Evolutionary conservation across 1,140 invertebrate genomes (phyloP).

Genomic region (Lamellibrachia luymesi): DNA sequence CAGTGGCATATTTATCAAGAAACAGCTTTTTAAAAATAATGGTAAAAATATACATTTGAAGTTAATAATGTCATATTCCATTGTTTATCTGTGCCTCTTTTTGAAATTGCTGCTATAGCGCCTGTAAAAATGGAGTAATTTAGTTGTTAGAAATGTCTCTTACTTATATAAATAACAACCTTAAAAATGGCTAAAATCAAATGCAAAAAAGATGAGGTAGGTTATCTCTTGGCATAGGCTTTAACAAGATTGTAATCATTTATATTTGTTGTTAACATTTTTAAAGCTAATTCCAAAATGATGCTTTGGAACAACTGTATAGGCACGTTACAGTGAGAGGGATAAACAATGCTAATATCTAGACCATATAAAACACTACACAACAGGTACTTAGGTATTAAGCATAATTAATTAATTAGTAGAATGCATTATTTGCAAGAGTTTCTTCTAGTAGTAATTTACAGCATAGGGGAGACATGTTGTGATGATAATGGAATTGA

Average conservation of each 20-base stretch:
- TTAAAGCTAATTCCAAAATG: background rate
- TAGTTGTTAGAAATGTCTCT: background rate
- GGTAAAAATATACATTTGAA: conserved; percentile 1
- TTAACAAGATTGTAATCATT: background rate
- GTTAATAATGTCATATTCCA: background rate
- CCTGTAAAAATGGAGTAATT: background rate
- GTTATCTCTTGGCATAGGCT: background rate
- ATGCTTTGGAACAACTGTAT: background rate
- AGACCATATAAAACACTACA: background rate
- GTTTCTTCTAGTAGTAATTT: background rate
- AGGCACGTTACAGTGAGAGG: background rate
- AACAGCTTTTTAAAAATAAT: background rate
- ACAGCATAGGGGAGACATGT: background rate
- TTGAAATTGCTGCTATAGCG: conserved; percentile 4
- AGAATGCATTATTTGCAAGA: background rate
- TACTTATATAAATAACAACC: background rate
- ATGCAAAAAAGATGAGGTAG: background rate
- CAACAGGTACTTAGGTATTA: background rate
- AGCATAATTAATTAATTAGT: background rate
- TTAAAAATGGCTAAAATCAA: background rate
- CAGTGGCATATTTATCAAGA: background rate
- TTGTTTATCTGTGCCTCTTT: background rate
- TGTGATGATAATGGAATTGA: too few relatives aligned
- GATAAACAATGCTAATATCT: background rate
- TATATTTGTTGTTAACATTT: background rate